Percentiles rank a stretch among this genome's conserved stretches.
Evolutionary conservation across 2,888 invertebrate genomes (phyloP).

Genomic region (Drosophila acutilabella): DNA sequence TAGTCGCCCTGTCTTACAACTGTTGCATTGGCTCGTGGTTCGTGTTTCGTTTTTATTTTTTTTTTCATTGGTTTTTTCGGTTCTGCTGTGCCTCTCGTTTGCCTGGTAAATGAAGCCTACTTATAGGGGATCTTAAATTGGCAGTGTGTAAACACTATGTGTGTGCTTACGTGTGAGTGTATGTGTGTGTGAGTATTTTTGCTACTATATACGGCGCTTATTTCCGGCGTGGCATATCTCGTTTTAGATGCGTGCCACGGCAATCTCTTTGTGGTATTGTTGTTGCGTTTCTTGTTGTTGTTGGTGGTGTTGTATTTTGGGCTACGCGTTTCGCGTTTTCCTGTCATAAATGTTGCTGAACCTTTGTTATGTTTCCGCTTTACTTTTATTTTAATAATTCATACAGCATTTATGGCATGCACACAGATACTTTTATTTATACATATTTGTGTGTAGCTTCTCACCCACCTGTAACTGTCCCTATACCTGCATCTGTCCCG

Average conservation of each 20-base stretch:
- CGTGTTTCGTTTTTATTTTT: not conserved
- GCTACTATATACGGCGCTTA: conserved; percentile 67
- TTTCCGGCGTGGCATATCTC: conserved; percentile 80
- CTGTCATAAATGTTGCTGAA: conserved; percentile 79
- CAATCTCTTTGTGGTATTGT: conserved; percentile 63
- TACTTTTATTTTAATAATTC: conserved; percentile 81
- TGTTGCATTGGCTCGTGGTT: conserved; percentile 1
- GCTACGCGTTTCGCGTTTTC: conserved; percentile 75
- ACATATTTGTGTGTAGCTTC: conserved; percentile 37
- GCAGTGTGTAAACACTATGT: conserved; percentile 63
- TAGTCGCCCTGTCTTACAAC: conserved; percentile 8
- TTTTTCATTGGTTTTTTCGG: not conserved
- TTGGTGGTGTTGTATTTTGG: conserved; percentile 43
- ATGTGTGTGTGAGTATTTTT: conserved; percentile 35
- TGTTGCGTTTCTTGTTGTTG: conserved; percentile 2
- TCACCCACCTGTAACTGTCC: not conserved
- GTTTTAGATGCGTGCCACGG: conserved; percentile 79
- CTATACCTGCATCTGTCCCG: conserved; percentile 42
- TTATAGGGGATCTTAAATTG: conserved; percentile 74
- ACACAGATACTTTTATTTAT: conserved; percentile 71
- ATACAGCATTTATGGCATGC: conserved; percentile 75
- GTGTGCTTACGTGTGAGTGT: conserved; percentile 9
- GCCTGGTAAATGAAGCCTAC: conserved; percentile 75
- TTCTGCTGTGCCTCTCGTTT: conserved; percentile 44
- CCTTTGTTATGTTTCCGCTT: conserved; percentile 80